phyloP scores from a whole-genome alignment of 2,888 invertebrate species.

The Tenthredo amoena region DNA sequence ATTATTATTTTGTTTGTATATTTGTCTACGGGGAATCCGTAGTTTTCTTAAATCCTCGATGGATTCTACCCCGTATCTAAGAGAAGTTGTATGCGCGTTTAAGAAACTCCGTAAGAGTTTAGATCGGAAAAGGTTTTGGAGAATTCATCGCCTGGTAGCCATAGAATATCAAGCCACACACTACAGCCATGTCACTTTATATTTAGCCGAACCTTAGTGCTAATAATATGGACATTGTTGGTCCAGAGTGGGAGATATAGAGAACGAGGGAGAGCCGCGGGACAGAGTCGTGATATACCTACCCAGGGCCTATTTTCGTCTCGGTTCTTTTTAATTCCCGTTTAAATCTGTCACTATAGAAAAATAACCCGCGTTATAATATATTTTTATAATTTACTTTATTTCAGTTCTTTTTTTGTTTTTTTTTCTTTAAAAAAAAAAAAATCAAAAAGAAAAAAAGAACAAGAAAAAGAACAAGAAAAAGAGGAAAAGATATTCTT shows the following conservation, averaged over 20 bases:
- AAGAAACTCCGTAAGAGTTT: not conserved
- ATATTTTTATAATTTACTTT: not conserved
- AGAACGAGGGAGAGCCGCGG: not conserved
- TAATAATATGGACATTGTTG: slow-evolving; percentile 52
- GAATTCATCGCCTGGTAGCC: slow-evolving; percentile 41
- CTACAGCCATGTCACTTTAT: slow-evolving; percentile 44
- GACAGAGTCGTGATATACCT: slow-evolving; percentile 13
- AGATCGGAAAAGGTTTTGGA: slow-evolving; percentile 4
- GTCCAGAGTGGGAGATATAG: slow-evolving; percentile 13
- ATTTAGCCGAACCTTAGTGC: slow-evolving; percentile 47
- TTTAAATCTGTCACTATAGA: slow-evolving; percentile 12
- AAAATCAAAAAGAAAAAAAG: too few relatives aligned
- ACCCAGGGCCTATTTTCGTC: slow-evolving; percentile 16
- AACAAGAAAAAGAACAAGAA: not conserved
- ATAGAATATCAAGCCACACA: slow-evolving; percentile 42
- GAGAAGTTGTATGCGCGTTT: not conserved
- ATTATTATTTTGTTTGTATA: not conserved
- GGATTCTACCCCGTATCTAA: not conserved
- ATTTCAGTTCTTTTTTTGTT: not conserved
- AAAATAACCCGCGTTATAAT: not conserved
- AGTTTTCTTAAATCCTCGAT: not conserved
- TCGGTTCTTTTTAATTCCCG: slow-evolving; percentile 13
- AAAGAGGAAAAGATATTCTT: not conserved
- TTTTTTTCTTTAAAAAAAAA: not conserved
- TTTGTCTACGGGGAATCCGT: not conserved